Evolutionary conservation across 2,797 vertebrate genomes (phyloP).

Genomic region (Australoheros facetus): DNA sequence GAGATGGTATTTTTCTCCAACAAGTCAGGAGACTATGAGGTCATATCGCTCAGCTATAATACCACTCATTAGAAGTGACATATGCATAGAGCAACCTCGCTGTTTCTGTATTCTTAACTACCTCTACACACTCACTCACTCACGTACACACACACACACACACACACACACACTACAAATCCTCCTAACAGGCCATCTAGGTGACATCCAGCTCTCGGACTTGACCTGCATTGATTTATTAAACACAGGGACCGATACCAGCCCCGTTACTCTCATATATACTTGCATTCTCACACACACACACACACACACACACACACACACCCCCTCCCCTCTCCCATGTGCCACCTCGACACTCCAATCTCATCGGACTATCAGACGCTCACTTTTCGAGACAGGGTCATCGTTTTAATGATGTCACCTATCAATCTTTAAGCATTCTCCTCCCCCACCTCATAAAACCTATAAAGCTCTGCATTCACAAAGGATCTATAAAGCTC

Average conservation of each 20-base stretch:
- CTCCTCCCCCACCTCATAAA: slow-evolving; percentile 18
- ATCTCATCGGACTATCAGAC: slow-evolving; percentile 52
- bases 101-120: slow-evolving; percentile 3
- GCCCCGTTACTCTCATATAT: slow-evolving; percentile 20
- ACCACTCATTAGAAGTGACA: slow-evolving; percentile 65
- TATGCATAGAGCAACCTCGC: slow-evolving; percentile 46
- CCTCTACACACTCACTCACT: neutral
- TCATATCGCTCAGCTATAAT: slow-evolving; percentile 53
- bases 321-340: slow-evolving; percentile 14
- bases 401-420: slow-evolving; percentile 70
- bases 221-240: slow-evolving; percentile 74
- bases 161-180: slow-evolving; percentile 21
- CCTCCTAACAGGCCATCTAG: slow-evolving; percentile 50
- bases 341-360: slow-evolving; percentile 13
- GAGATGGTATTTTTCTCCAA: slow-evolving; percentile 20
- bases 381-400: slow-evolving; percentile 59
- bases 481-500: neutral
- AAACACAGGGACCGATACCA: slow-evolving; percentile 58
- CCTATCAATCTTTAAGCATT: slow-evolving; percentile 38
- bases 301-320: neutral
- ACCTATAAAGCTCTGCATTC: slow-evolving; percentile 9
- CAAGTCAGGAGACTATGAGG: slow-evolving; percentile 39
- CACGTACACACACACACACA: slow-evolving; percentile 18
- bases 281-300: neutral
- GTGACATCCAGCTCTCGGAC: slow-evolving; percentile 62